Base-by-base conservation (phyloP, 2,797 vertebrate species). In the Triplophysa bombifrons region DNA sequence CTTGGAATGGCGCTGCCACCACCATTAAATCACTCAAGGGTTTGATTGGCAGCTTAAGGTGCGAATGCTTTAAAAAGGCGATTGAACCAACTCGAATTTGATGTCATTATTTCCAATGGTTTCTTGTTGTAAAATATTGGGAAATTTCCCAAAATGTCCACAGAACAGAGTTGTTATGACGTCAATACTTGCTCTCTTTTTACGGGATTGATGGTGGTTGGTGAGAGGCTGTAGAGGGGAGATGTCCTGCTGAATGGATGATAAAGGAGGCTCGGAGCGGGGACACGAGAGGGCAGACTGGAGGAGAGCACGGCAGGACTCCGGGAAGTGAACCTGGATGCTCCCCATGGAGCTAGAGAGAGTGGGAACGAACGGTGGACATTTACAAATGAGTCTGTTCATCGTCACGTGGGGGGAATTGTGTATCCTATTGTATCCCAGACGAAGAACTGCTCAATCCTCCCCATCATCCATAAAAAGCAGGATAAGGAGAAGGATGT, bases 191-290 rank as follows among this genome's bases (percentile, higher is more conserved):
- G 72, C 87, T 89, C 90, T 89, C 46, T 88, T 86, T 87, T 90
- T 86, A 87, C 85, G 44, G 84, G 86, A 86, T 82, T 85, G 86
- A 90, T 86, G 85, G 85, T 86, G 84, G 79, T 53, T 38, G 53
- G 41, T 63, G 34, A 55, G n/a, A 74, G 41, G 11, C 72, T 58
- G 67, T 50, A 25, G 56, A 63, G 79, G 80, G 79, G 69, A 74
- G 80, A 87, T 85, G 73, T 90, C 89, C 89, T 80, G 88, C 87
- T 88, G 90, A 87, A 91, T 86, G 74, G 88, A 90, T 92, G 91
- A 92, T 91, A 88, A 91, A 88, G 90, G 90, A 87, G 87, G 90
- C 82, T 80, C 84, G 83, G 84, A 79, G 87, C 61, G 78, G 34
- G 41, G 88, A 88, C 85, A 78, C 78, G 85, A 89, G 88, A 92